Evolutionary conservation across 2,888 invertebrate genomes (phyloP).

Genomic region (Lycophotia porphyrea): DNA sequence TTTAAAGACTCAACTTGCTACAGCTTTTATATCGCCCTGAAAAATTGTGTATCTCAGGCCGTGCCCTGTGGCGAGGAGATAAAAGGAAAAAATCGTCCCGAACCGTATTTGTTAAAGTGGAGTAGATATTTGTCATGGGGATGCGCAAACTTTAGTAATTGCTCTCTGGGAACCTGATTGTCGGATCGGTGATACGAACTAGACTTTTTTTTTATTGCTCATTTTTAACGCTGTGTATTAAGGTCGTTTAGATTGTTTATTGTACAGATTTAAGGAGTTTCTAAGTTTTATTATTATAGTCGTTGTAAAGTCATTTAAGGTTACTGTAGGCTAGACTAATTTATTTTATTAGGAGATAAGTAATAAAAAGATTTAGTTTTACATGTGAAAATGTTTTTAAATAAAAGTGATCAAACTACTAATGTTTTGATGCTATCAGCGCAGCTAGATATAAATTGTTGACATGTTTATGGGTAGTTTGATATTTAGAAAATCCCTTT

Average conservation of each 20-base stretch:
- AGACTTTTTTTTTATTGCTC: slow-evolving; percentile 49
- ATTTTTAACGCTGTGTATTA: slow-evolving; percentile 40
- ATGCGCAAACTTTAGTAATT: slow-evolving; percentile 84
- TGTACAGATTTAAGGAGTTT: slow-evolving; percentile 18
- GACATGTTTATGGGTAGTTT: slow-evolving; percentile 18
- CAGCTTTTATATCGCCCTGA: slow-evolving; percentile 86
- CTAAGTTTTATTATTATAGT: slow-evolving; percentile 24
- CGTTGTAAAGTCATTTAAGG: slow-evolving; percentile 36
- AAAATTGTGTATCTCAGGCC: slow-evolving; percentile 87
- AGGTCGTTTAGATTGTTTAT: slow-evolving; percentile 35
- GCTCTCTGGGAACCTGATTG: slow-evolving; percentile 81
- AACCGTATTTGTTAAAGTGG: slow-evolving; percentile 86
- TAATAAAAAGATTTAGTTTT: slow-evolving; percentile 13
- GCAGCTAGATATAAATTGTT: not conserved
- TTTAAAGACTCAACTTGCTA: slow-evolving; percentile 88
- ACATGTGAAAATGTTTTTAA: slow-evolving; percentile 1
- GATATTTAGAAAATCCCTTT: not conserved
- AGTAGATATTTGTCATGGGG: slow-evolving; percentile 87
- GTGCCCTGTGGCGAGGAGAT: slow-evolving; percentile 86
- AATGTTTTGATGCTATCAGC: slow-evolving; percentile 24
- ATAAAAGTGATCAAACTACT: slow-evolving; percentile 15
- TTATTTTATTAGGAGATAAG: slow-evolving; percentile 30
- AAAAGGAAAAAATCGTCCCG: slow-evolving; percentile 84
- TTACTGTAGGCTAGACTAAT: slow-evolving; percentile 4
- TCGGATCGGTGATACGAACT: slow-evolving; percentile 58